Base-by-base conservation (phyloP, 2,797 vertebrate species). In the Halcyon chelicuti region DNA sequence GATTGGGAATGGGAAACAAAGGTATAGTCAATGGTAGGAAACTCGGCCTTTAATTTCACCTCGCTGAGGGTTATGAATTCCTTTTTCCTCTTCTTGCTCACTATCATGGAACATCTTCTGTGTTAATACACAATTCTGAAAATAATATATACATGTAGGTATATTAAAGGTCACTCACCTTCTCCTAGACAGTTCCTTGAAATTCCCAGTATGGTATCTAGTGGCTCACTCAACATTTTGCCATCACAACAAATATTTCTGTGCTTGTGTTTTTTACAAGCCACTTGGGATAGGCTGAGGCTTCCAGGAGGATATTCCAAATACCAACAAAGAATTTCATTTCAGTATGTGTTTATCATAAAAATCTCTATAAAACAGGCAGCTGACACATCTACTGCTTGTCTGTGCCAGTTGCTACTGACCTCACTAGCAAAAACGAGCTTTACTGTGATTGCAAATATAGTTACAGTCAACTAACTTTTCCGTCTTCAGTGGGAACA, bases 341-440 rank as follows among this genome's bases (percentile, higher is more conserved):
- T 96, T 93, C 74, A 87, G 22, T 44, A 10, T 52, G 57, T 77
- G 49, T 80, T 87, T 94, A 80, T 83, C 80, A 68, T 89, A 85
- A 96, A 95, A 87, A 61, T 82, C 71, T 86, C 71, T 71, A 72
- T 93, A 90, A 95, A 95, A 82, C 72, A 76, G 78, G 26, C 86
- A 71, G 74, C 80, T 91, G 90, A 92, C 90, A 89, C 77, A 93
- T 85, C 55, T 42, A 73, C 74, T 90, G 63, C 52, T 70, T 70
- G 49, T 55, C 75, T 28, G 11, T 90, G 79, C 81, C 96, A 95
- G 88, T 47, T 58, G 8, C 72, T 19, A 1, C 85, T 86, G 68
- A 74, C 91, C 84, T 95, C 87, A 47, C 54, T 22, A 68, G 63
- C 74, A 74, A 90, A 91, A n/a, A 66, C 6, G 14, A 83, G 84